Evolutionary conservation across 2,888 invertebrate species (phyloP), one percentile per base, ranked within the genome.

Genomic region (Nomada lathburiana): DNA sequence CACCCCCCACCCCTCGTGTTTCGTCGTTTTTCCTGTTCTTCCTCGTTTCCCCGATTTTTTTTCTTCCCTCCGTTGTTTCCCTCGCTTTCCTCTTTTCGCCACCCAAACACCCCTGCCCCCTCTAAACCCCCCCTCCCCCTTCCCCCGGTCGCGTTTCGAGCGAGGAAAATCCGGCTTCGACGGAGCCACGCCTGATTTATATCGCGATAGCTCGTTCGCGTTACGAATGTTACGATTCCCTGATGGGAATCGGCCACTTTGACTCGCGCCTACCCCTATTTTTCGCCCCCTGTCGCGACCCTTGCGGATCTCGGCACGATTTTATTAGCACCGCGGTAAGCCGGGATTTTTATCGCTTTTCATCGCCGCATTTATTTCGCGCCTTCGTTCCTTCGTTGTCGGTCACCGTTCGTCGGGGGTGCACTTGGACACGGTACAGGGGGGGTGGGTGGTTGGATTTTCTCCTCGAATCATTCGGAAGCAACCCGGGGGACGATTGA

Each of bases 171-270:
- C 62, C 71, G 16, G n/a, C 42, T 55, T 10, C 13, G 63, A 26
- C 60, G 50, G 47, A 55, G 62, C 67, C 62, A n/a, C n/a, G 60
- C 78, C 75, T 75, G 78, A 78, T 75, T 78, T 78, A 78, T 78
- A 64, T 74, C 68, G 42, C 75, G 62, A 78, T 78, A 52, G 68
- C 75, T 78, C 42, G 78, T 57, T 75, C 50, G 26, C 53, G 75
- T 63, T 63, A 68, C 75, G 57, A 78, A 75, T 68, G n/a, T n/a
- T n/a, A n/a, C n/a, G n/a, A 63, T 78, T 78, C 63, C 75, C 68
- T 57, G 78, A 75, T 74, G 75, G 77, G 57, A 57, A 78, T 78
- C 68, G 74, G 67, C 36, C 59, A 59, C 76, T 76, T 76, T 77
- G 65, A 73, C 65, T 65, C 64, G 20, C 62, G 53, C 20, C 5